Conservation (phyloP, 1,140 invertebrate genomes). For the Telenomus remus region DNA sequence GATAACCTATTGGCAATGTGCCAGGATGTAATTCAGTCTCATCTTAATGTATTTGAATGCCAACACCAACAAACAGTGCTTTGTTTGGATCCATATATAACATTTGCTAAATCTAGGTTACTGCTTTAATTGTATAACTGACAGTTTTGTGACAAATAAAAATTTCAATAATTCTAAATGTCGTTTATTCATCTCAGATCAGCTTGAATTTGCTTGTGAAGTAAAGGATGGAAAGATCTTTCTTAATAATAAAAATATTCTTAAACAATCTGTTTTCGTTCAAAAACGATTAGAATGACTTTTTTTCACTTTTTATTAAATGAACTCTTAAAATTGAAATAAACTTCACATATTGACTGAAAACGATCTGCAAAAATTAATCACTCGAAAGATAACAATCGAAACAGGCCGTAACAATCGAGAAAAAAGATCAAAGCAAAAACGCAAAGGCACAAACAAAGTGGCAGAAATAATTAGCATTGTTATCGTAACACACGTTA, state of each 20-base stretch:
- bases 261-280: no score
- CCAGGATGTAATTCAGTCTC: conserved; percentile 52
- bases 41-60: conserved; percentile 47
- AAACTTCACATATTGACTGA: no score
- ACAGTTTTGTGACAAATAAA: neutral
- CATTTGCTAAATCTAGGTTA: conserved; percentile 49
- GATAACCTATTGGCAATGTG: conserved; percentile 43
- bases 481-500: conserved; percentile 43
- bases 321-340: no score
- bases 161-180: no score
- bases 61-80: conserved; percentile 47
- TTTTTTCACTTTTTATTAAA: no score
- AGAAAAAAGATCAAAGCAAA: conserved; percentile 39
- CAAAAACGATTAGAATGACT: no score
- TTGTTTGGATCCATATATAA: conserved; percentile 47
- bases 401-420: conserved; percentile 19
- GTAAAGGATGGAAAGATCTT: no score
- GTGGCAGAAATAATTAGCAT: conserved; percentile 50
- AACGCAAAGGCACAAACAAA: conserved; percentile 43
- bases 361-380: conserved; percentile 25
- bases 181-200: no score
- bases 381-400: conserved; percentile 36
- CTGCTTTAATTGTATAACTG: conserved; percentile 34
- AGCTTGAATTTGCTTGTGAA: no score
- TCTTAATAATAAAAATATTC: no score